Evolutionary conservation across 2,113 vertebrate species (phyloP), one percentile per base, ranked within the genome.

Genomic region (Oophaga pumilio): DNA sequence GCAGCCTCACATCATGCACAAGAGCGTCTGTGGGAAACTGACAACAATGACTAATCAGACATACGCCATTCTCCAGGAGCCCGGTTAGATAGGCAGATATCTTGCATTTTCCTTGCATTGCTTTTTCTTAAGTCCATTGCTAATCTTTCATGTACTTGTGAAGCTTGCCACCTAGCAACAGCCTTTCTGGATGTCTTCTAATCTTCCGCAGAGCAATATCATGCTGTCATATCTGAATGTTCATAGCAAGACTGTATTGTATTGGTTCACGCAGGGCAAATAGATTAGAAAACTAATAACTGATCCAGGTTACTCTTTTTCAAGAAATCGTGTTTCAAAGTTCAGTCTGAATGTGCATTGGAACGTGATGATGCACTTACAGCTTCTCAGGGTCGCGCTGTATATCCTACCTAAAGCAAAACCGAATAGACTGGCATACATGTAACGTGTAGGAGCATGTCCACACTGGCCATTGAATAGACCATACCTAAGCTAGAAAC

Each of bases 1-100:
- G 33, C 76, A 80, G 76, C 76, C 78, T 86, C 60, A 79, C 76
- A 79, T 80, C 76, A 80, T 79, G 62, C n/a, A 80, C 62, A 86
- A 68, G 24, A 22, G 24, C 24, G 77, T 56, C 76, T 86, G 76
- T 86, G 62, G 57, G 76, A 69, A 86, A 85, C 83, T 59, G 85
- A 79, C 62, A 86, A 86, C 76, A 86, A 79, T 68, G 76, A 69
- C 76, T 78, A 80, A 86, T 86, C 76, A 71, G 76, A 33, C 50
- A 57, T 62, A 43, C 26, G 74, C 56, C 24, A 11, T 76, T 76
- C 71, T 85, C 22, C 77, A 18, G 80, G 49, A 43, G 49, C 62
- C 57, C 69, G 28, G 60, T 64, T 66, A 68, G 50, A 68, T 50
- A 60, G 69, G 33, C 81, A 26, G 62, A 83, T 83, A 69, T 66